Conservation (phyloP, 1,140 invertebrate genomes). For the Pachypeltis micranthus region DNA sequence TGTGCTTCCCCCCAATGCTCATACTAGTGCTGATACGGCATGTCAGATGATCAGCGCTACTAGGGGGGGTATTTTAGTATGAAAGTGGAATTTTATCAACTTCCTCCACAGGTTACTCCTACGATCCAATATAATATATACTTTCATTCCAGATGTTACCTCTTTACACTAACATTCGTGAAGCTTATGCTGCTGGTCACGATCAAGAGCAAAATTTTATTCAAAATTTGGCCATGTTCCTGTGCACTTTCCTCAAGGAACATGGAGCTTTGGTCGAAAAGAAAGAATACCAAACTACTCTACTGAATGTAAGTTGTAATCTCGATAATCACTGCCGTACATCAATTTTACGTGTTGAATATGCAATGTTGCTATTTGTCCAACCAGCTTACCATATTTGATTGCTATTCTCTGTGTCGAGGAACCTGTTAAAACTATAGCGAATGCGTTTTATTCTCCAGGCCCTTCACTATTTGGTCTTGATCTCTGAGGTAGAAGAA, state of each 20-base stretch:
- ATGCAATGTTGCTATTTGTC: background rate
- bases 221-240: constrained; percentile 93
- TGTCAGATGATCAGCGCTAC: no score
- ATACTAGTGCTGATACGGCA: no score
- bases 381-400: background rate
- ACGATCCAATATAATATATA: no score
- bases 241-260: constrained; percentile 94
- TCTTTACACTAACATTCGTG: constrained; percentile 77
- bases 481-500: constrained; percentile 98
- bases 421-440: no score
- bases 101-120: no score
- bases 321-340: no score
- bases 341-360: no score
- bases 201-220: constrained; percentile 99
- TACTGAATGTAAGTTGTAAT: constrained; percentile 48
- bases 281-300: constrained; percentile 52
- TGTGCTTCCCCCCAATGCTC: no score
- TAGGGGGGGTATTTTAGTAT: no score
- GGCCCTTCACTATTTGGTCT: constrained; percentile 84
- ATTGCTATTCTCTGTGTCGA: no score
- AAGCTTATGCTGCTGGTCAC: constrained; percentile 81
- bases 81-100: no score
- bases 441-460: constrained; percentile 31
- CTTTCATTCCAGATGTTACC: constrained; percentile 62
- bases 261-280: constrained; percentile 82